Base-by-base conservation (phyloP, 2,113 vertebrate genomes). In the Spilogale gracilis region DNA sequence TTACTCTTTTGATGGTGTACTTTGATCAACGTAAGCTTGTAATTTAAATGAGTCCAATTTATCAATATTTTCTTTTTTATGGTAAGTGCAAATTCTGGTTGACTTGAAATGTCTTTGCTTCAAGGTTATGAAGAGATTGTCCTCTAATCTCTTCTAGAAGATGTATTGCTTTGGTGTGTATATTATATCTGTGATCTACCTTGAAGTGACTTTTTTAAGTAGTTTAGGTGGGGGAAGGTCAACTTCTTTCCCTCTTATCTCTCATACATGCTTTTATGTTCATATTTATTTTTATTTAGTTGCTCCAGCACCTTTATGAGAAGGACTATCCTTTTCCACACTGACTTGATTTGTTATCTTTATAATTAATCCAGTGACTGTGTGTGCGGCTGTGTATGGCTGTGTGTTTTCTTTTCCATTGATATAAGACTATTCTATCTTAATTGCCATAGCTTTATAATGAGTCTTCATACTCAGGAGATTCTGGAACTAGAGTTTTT, bases 81-180 rank as follows among this genome's bases (percentile, higher is more conserved):
- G 21, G 25, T 89, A 63, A 79, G 27, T 63, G 5, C 3, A n/a
- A 71, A 69, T 89, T 48, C 60, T 83, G 69, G 0, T 79, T 23
- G 61, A 27, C n/a, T 92, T 79, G 23, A 91, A 56, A 50, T 52
- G n/a, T 65, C 21, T 88, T 89, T 83, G 21, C 25, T 83, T 17
- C n/a, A 69, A 63, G 58, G 9, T 84, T 83, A 63, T 84, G 21
- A 79, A 79, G 6, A 48, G 69, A 85, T 32, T 38, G 13, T 78
- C 11, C 38, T 67, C 6, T n/a, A 17, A 67, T 80, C 69, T 86
- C 52, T 86, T 79, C 50, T 43, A 61, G 43, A 60, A 43, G 12
- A 79, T 91, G 23, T 86, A 67, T 95, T 91, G 17, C 38, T 91
- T 91, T 69, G n/a, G 17, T 60, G 71, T 86, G 65, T 79, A 61